phyloP scores from a whole-genome alignment of 92 coral and sea anemone genomes.

The Pocillopora grandis region DNA sequence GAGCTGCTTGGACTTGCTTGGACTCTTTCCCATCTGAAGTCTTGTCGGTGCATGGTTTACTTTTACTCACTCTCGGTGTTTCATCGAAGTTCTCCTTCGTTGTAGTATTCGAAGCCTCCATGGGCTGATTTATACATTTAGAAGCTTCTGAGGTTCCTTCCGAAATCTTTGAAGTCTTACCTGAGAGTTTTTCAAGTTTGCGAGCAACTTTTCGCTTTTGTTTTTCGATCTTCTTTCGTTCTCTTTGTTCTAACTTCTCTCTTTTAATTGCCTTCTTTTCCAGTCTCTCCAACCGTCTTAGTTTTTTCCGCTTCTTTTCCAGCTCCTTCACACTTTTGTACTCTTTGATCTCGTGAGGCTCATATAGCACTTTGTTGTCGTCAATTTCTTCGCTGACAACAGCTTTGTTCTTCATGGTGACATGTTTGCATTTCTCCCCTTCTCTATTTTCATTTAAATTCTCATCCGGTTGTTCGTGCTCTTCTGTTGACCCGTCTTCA shows the following conservation, averaged over 20 bases:
- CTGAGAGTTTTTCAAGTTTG: neutral
- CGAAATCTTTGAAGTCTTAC: neutral
- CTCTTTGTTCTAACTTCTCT: slow-evolving; percentile 15
- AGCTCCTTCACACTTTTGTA: slow-evolving; percentile 9
- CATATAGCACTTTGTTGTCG: neutral
- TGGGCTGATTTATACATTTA: neutral
- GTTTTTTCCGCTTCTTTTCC: slow-evolving; percentile 22
- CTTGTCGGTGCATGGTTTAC: neutral
- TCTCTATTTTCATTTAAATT: neutral
- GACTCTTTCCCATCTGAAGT: neutral
- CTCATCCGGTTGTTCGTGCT: neutral
- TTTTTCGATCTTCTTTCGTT: slow-evolving; percentile 11
- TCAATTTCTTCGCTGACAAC: neutral
- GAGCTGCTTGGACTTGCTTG: neutral
- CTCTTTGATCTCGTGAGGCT: neutral
- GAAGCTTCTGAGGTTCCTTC: neutral
- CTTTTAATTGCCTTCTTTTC: slow-evolving; percentile 14
- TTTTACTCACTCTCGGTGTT: neutral
- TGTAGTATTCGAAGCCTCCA: neutral
- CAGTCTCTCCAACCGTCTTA: slow-evolving; percentile 17
- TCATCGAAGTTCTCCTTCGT: neutral
- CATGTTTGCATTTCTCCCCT: neutral
- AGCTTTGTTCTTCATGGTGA: neutral
- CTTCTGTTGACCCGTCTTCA: neutral
- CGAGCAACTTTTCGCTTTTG: slow-evolving; percentile 19